Evolutionary conservation across 2,797 vertebrate genomes (phyloP).

Genomic region (Microctenopoma lineatum): DNA sequence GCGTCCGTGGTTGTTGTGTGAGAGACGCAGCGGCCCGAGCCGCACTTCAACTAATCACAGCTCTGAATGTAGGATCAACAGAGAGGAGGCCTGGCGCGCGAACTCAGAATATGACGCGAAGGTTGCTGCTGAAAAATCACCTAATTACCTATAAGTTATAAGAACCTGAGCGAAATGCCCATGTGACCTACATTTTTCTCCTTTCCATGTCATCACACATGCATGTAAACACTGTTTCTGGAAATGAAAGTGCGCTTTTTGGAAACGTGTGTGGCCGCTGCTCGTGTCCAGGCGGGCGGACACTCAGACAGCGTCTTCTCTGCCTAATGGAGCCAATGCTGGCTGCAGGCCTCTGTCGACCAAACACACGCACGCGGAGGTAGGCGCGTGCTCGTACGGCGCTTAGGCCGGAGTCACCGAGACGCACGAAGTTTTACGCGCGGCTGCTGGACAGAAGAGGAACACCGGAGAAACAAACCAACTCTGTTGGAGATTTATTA

Average conservation of each 20-base stretch:
- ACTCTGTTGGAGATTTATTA: neutral
- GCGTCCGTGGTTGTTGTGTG: conserved; percentile 26
- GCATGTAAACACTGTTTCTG: neutral
- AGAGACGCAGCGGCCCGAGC: conserved; percentile 31
- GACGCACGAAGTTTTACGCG: conserved; percentile 34
- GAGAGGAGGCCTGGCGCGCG: neutral
- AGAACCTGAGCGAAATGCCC: too few relatives aligned
- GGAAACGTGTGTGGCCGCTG: conserved; percentile 25
- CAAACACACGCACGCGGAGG: conserved; percentile 46
- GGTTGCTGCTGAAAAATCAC: too few relatives aligned
- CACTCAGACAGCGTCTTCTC: conserved; percentile 63
- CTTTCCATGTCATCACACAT: neutral
- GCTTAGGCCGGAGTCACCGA: neutral
- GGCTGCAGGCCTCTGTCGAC: conserved; percentile 61
- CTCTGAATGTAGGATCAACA: conserved; percentile 20
- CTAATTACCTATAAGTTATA: neutral
- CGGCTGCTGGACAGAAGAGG: neutral
- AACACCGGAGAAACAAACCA: neutral
- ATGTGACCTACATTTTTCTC: too few relatives aligned
- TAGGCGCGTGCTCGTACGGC: neutral
- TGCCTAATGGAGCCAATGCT: conserved; percentile 76
- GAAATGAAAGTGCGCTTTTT: neutral
- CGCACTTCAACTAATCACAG: conserved; percentile 3
- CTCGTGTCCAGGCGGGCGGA: conserved; percentile 37
- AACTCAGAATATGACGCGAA: neutral